Percentiles rank a stretch among this genome's conserved stretches.
phyloP scores from a whole-genome alignment of 2,113 vertebrate genomes.

The Pelvicachromis taeniatus region DNA sequence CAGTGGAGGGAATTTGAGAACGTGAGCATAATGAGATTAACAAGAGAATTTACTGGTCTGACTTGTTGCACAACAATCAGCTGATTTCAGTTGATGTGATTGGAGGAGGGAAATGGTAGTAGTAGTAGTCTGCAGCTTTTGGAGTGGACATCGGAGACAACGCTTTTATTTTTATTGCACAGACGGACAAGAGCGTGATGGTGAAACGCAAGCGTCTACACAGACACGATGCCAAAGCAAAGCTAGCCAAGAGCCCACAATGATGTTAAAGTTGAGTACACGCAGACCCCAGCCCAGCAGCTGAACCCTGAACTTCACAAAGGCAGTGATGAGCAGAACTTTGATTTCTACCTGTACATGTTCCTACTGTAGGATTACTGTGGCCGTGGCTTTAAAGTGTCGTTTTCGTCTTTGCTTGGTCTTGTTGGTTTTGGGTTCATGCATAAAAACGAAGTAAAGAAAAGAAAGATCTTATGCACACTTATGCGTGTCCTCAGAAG shows the following conservation, averaged over 20 bases:
- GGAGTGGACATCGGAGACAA: background rate
- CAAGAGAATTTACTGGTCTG: background rate
- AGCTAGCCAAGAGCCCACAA: background rate
- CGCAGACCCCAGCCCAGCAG: accelerated
- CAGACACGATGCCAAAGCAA: background rate
- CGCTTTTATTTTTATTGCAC: background rate
- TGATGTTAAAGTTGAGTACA: background rate
- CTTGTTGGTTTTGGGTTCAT: no score
- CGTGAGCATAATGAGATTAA: background rate
- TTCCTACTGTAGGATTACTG: background rate
- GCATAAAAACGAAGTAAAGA: no score
- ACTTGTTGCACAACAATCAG: background rate
- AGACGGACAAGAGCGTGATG: background rate
- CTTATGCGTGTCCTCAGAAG: no score
- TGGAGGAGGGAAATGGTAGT: background rate
- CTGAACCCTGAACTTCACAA: background rate
- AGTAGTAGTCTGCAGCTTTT: background rate
- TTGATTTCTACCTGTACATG: background rate
- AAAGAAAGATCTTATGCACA: no score
- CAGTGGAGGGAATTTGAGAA: background rate
- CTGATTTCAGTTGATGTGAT: background rate
- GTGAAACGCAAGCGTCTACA: background rate
- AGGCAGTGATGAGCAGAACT: background rate
- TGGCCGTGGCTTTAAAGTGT: background rate
- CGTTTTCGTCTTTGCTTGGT: no score